phyloP scores from a whole-genome alignment of 2,888 invertebrate species.

The Caenorhabditis drosophilae region DNA sequence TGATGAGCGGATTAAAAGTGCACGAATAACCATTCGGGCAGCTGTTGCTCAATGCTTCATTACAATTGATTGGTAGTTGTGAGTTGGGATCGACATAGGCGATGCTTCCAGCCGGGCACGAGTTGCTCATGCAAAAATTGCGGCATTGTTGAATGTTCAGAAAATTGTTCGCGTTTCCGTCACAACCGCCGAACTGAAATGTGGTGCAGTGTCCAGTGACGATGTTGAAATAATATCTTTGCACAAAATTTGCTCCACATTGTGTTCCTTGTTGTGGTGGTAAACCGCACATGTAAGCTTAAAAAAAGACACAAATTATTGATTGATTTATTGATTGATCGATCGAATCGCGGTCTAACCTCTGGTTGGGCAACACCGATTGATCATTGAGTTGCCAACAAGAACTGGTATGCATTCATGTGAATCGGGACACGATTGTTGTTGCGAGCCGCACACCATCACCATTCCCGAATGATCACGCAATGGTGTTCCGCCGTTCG shows the following conservation, averaged over 20 bases:
- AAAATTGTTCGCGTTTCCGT: slow-evolving; percentile 62
- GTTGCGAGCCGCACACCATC: slow-evolving; percentile 40
- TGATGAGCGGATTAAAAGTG: slow-evolving; percentile 49
- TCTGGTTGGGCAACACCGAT: slow-evolving; percentile 56
- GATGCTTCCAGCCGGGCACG: slow-evolving; percentile 55
- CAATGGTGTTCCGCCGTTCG: slow-evolving; percentile 54
- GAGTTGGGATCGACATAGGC: slow-evolving; percentile 59
- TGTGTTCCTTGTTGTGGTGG: slow-evolving; percentile 57
- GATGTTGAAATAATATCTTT: slow-evolving; percentile 62
- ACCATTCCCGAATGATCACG: slow-evolving; percentile 50
- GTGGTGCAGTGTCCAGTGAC: slow-evolving; percentile 59
- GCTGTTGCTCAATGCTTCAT: slow-evolving; percentile 48
- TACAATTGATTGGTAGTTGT: slow-evolving; percentile 56
- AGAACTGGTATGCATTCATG: slow-evolving; percentile 56
- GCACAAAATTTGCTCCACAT: slow-evolving; percentile 37
- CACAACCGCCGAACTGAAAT: slow-evolving; percentile 62
- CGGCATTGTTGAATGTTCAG: slow-evolving; percentile 55
- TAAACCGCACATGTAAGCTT: slow-evolving; percentile 54
- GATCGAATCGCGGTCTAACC: slow-evolving; percentile 8
- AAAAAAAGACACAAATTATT: no score
- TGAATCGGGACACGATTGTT: slow-evolving; percentile 44
- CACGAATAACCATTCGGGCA: slow-evolving; percentile 49
- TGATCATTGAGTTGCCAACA: slow-evolving; percentile 43
- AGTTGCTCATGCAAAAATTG: slow-evolving; percentile 53
- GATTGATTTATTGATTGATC: no score